These are phyloP conservation scores for Cotesia congregata DNA, from an alignment of 2,888 invertebrate genomes.

Conservation along the genomic window DNA sequence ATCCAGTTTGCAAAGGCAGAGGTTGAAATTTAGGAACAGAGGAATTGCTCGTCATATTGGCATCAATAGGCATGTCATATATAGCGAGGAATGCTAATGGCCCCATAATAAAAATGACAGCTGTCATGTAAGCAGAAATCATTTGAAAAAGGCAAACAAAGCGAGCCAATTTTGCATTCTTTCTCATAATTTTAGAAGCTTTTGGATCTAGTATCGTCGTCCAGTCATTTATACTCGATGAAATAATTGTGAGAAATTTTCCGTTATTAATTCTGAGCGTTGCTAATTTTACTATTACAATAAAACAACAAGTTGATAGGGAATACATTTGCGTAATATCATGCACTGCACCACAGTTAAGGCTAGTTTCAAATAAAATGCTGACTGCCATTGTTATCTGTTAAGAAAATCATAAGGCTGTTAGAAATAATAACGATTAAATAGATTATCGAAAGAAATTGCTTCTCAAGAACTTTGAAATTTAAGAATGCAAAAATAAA, in stretches of 20 bases:
- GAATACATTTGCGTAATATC: conserved; percentile 19
- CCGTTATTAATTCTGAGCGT: conserved; percentile 8
- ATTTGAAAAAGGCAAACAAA: conserved; percentile 37
- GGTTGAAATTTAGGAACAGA: background rate
- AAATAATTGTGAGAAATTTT: conserved; percentile 31
- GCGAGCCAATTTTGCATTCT: conserved; percentile 37
- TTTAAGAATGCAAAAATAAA: too few relatives aligned
- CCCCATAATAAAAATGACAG: conserved; percentile 25
- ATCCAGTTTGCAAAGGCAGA: conserved; percentile 40
- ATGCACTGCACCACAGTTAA: conserved; percentile 18
- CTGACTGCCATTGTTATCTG: conserved; percentile 25
- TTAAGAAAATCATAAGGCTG: background rate
- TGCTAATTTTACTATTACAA: conserved; percentile 16
- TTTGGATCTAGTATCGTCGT: background rate
- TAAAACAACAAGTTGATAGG: background rate
- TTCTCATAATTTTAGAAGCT: conserved; percentile 30
- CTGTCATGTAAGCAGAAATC: conserved; percentile 22
- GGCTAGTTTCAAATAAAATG: conserved; percentile 9
- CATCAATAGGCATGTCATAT: background rate
- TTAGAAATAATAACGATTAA: background rate
- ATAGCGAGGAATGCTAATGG: background rate
- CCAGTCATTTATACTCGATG: conserved; percentile 41
- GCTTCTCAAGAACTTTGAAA: too few relatives aligned
- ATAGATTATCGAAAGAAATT: too few relatives aligned
- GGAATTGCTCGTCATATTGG: background rate